Conservation (phyloP, 2,113 vertebrate genomes). For the Megaptera novaeangliae region DNA sequence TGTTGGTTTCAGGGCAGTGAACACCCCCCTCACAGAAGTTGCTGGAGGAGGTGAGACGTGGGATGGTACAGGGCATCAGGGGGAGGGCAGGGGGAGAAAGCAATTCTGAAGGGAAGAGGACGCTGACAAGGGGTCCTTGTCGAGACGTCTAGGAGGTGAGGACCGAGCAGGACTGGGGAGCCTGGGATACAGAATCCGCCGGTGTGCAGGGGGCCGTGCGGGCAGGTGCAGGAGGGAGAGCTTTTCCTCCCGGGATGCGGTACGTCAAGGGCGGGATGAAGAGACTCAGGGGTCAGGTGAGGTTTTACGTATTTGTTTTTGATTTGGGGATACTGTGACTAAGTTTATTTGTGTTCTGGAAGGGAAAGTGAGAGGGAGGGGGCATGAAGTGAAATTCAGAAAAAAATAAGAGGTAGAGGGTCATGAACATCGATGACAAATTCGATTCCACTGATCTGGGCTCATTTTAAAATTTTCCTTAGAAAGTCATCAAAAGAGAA, state of each 20-base stretch:
- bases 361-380: background rate
- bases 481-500: background rate
- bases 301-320: background rate
- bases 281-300: background rate
- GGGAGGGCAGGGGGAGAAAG: background rate
- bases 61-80: background rate
- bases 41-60: background rate
- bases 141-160: background rate
- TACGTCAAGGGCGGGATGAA: background rate
- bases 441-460: background rate
- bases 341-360: background rate
- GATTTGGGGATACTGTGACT: background rate
- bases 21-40: background rate
- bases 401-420: background rate
- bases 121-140: background rate
- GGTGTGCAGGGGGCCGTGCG: rapidly evolving
- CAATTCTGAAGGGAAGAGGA: background rate
- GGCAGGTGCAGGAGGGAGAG: background rate
- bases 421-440: background rate
- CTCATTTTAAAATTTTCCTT: background rate
- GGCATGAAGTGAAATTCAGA: background rate
- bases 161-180: background rate
- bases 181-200: background rate
- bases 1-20: background rate
- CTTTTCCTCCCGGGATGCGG: background rate